Percentiles rank a stretch among this genome's conserved stretches.
Conservation (phyloP, 2,797 vertebrate species). For the Sciurus vulgaris region DNA sequence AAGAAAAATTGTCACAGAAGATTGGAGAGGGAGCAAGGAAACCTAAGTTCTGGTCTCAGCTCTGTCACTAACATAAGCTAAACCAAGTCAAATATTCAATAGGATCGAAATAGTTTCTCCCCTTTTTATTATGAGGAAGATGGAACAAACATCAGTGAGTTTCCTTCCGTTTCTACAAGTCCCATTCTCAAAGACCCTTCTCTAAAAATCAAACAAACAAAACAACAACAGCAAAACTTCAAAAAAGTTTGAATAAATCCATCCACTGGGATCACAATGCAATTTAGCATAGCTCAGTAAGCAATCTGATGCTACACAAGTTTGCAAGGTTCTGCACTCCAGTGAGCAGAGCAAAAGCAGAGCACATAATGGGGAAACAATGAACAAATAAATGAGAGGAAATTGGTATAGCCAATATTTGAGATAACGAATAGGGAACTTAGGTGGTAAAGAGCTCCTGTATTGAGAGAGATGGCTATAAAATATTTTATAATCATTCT, state of each 20-base stretch:
- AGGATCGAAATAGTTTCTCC: background rate
- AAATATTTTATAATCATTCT: background rate
- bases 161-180: conserved; percentile 6
- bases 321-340: conserved; percentile 26
- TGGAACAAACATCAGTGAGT: background rate
- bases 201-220: conserved; percentile 1
- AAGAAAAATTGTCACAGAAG: background rate
- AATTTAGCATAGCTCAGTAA: conserved; percentile 57
- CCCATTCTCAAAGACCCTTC: background rate
- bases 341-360: conserved; percentile 5
- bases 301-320: conserved; percentile 5
- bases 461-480: background rate
- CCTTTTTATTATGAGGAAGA: background rate
- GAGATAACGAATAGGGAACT: background rate
- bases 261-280: conserved; percentile 20
- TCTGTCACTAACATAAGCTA: background rate
- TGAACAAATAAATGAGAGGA: conserved; percentile 33
- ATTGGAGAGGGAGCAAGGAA: background rate
- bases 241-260: conserved; percentile 62
- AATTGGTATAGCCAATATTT: background rate
- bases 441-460: background rate
- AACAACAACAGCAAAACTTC: background rate
- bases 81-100: background rate
- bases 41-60: background rate
- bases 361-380: background rate